Evolutionary conservation across 2,113 vertebrate species (phyloP).

Genomic region (Rhipidura dahli): DNA sequence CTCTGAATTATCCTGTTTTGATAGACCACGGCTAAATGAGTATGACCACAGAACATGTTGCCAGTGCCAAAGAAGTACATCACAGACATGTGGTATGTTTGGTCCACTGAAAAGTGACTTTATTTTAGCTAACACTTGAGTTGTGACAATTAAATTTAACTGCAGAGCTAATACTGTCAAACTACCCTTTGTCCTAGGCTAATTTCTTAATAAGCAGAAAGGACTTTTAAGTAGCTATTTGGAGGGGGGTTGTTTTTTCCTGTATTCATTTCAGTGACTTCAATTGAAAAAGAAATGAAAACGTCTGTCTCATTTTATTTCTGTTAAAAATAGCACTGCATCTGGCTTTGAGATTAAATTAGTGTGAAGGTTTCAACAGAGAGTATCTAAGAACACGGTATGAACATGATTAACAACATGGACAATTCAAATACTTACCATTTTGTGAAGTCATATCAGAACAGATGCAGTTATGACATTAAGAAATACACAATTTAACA

Average conservation of each 20-base stretch:
- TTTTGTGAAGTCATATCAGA: background rate
- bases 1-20: slow-evolving; percentile 88
- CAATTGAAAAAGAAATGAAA: background rate
- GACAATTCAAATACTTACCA: background rate
- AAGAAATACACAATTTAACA: background rate
- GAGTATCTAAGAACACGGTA: background rate
- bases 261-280: background rate
- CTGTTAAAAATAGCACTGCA: background rate
- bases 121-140: background rate
- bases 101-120: background rate
- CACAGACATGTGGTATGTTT: slow-evolving; percentile 83
- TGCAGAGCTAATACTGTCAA: background rate
- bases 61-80: slow-evolving; percentile 78
- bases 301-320: background rate
- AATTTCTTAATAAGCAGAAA: background rate
- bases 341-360: background rate
- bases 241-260: background rate
- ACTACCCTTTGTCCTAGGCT: background rate
- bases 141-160: background rate
- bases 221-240: background rate
- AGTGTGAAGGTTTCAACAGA: background rate
- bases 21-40: slow-evolving; percentile 76
- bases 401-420: background rate
- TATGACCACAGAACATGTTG: slow-evolving; percentile 79
- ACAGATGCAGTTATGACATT: background rate